These are phyloP conservation scores for Rhyacophila brunnea DNA, from an alignment of 1,140 invertebrate species.

Conservation along the genomic window DNA sequence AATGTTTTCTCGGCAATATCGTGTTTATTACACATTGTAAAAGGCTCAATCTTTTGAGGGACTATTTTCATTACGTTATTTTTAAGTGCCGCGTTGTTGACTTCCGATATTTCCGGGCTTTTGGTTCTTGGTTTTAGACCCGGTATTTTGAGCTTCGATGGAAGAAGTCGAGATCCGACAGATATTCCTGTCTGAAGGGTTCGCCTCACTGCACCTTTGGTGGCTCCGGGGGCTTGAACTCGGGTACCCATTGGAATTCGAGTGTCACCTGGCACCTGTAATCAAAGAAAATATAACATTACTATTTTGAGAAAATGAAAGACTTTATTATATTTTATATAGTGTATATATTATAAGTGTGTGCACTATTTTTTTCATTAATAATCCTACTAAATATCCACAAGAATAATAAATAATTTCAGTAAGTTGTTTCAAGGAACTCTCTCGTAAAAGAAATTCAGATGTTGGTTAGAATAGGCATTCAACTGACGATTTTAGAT, in stretches of 20 bases:
- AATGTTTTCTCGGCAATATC: background rate
- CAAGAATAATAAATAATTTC: no score
- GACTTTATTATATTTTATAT: no score
- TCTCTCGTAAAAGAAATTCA: no score
- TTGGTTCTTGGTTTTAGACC: slow-evolving; percentile 14
- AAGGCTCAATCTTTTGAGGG: slow-evolving; percentile 10
- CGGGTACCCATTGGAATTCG: slow-evolving; percentile 39
- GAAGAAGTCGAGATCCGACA: slow-evolving; percentile 7
- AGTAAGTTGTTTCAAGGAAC: no score
- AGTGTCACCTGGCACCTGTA: slow-evolving; percentile 42
- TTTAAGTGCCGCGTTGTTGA: background rate
- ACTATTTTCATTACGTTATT: background rate
- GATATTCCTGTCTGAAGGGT: slow-evolving; percentile 9
- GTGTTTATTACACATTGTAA: slow-evolving; percentile 20
- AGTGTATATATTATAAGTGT: no score
- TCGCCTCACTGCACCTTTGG: slow-evolving; percentile 32
- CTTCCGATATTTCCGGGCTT: background rate
- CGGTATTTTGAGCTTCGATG: slow-evolving; percentile 17
- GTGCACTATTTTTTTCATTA: no score
- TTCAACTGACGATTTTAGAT: no score
- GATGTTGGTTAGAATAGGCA: no score
- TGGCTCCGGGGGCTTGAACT: slow-evolving; percentile 30
- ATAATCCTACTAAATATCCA: no score
- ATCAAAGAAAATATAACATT: slow-evolving; percentile 13
- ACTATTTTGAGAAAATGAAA: no score